Evolutionary conservation across 2,113 vertebrate genomes (phyloP).

Genomic region (Trematocara stigmaticum): DNA sequence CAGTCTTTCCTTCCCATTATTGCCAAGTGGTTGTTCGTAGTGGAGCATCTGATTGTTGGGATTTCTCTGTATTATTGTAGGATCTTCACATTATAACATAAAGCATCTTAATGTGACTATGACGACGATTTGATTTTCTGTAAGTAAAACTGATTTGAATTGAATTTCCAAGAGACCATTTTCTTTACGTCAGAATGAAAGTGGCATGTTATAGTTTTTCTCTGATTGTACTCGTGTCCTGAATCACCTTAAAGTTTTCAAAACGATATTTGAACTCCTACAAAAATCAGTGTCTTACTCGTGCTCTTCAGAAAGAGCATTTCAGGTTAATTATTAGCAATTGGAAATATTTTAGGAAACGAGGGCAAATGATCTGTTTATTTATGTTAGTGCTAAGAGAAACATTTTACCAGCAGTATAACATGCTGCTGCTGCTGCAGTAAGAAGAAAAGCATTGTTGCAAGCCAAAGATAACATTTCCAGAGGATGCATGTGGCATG

Average conservation of each 20-base stretch:
- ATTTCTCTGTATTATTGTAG: neutral
- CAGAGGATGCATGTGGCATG: neutral
- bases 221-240: neutral
- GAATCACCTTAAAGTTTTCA: neutral
- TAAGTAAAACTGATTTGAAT: neutral
- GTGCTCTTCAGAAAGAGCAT: neutral
- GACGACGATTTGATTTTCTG: neutral
- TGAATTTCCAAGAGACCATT: neutral
- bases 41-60: neutral
- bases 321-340: neutral
- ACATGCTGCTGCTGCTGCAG: neutral
- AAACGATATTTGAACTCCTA: neutral
- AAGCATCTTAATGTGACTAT: neutral
- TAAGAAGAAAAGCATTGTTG: neutral
- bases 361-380: neutral
- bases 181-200: neutral
- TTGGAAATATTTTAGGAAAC: neutral
- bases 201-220: neutral
- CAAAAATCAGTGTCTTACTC: neutral
- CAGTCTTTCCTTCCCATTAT: neutral
- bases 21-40: neutral
- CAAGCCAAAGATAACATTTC: neutral
- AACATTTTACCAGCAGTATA: neutral
- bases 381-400: neutral
- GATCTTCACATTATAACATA: neutral